These are phyloP conservation scores for Probaryconus sp. DNA, from an alignment of 1,140 invertebrate species.

Conservation along the genomic window DNA sequence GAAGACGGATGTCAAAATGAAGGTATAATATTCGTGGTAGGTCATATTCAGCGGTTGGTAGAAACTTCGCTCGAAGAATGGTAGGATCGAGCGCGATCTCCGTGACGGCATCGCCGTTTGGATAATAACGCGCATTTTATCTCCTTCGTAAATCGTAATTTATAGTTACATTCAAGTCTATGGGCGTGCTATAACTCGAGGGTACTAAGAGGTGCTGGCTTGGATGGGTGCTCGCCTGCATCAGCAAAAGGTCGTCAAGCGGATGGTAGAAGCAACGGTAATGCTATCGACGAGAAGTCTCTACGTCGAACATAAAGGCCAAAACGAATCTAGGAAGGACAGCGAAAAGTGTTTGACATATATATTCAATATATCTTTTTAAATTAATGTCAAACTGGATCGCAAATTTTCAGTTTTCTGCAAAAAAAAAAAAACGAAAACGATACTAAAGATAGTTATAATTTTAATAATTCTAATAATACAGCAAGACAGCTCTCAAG, in stretches of 20 bases:
- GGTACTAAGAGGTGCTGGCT: constrained; percentile 57
- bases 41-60: constrained; percentile 50
- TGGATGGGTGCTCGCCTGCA: constrained; percentile 54
- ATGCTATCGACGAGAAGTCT: constrained; percentile 30
- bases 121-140: constrained; percentile 79
- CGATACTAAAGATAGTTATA: too few relatives aligned
- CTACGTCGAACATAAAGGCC: too few relatives aligned
- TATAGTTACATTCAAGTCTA: constrained; percentile 73
- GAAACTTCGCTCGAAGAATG: constrained; percentile 53
- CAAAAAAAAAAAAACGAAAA: too few relatives aligned
- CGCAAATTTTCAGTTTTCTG: too few relatives aligned
- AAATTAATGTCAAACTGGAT: too few relatives aligned
- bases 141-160: constrained; percentile 79
- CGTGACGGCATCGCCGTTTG: constrained; percentile 77
- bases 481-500: too few relatives aligned
- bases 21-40: constrained; percentile 27
- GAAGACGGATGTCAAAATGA: constrained; percentile 26
- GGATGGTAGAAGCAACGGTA: constrained; percentile 35
- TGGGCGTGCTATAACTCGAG: constrained; percentile 59
- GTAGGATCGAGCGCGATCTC: constrained; percentile 68
- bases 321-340: too few relatives aligned
- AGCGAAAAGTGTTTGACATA: too few relatives aligned
- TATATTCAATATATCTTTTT: too few relatives aligned
- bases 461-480: too few relatives aligned
- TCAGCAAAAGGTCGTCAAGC: constrained; percentile 59